Evolutionary conservation across 1,140 invertebrate species (phyloP).

Genomic region (Saccostrea echinata): DNA sequence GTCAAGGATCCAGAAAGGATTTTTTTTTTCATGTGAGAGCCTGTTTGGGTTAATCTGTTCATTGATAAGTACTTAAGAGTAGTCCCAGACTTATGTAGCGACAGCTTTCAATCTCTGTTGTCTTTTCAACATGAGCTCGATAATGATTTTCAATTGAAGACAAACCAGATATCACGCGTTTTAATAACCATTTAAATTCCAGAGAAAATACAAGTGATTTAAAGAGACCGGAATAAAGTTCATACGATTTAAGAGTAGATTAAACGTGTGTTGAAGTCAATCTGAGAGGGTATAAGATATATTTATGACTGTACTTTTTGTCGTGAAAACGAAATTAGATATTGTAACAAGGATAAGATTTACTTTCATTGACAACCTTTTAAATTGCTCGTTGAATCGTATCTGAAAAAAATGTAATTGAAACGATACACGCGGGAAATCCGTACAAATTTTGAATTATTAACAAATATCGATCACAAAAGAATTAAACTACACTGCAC

Average conservation of each 20-base stretch:
- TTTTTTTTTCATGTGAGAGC: not conserved
- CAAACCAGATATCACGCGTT: slow-evolving; percentile 3
- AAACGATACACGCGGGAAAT: not conserved
- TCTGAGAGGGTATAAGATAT: not conserved
- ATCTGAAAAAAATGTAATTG: slow-evolving; percentile 1
- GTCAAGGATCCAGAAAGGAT: not conserved
- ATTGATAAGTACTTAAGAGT: slow-evolving; percentile 21
- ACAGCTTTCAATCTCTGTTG: slow-evolving; percentile 11
- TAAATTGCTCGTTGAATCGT: slow-evolving; percentile 1
- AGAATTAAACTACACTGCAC: no score
- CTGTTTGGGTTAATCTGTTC: not conserved
- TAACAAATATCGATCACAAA: no score
- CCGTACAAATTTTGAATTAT: no score
- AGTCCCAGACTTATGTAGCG: not conserved
- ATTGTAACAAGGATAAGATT: slow-evolving; percentile 4
- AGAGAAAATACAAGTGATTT: slow-evolving; percentile 32
- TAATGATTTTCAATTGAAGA: slow-evolving; percentile 26
- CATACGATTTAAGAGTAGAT: not conserved
- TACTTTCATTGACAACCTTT: not conserved
- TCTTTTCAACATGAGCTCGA: slow-evolving; percentile 17
- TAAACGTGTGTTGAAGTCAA: slow-evolving; percentile 8
- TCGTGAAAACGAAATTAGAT: not conserved
- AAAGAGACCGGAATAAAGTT: not conserved
- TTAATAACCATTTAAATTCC: slow-evolving; percentile 35
- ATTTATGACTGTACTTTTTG: not conserved